Base-by-base conservation (phyloP, 2,797 vertebrate genomes). In the Poliocrania exsul region DNA sequence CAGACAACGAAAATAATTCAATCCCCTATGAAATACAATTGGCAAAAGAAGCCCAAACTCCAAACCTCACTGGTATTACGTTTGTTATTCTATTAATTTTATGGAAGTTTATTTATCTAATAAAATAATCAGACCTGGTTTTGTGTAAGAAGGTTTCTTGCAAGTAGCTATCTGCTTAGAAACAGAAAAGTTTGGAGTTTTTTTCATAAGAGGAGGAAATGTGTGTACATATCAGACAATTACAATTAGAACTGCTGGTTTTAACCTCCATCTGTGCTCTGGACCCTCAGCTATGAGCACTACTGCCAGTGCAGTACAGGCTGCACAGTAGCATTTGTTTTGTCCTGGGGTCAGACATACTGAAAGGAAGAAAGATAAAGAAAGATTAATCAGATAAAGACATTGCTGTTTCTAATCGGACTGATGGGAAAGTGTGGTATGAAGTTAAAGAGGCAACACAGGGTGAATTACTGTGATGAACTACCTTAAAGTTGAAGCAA, bases 401-500 rank as follows among this genome's bases (percentile, higher is more conserved):
- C 81, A 91, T 79, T 97, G 87, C 93, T 71, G 65, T 95, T 98
- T 98, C 97, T 98, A 98, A 98, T 98, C 79, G 95, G 64, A 97
- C 91, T 98, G 98, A 98, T 98, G 98, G 98, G 97, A 97, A 98
- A 98, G 90, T 62, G 85, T 87, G 61, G 95, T 96, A 95, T 67
- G 78, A 96, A 97, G 93, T 95, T 97, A 91, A 97, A 98, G 61
- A 98, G 96, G 96, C 86, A 96, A 93, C 79, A 92, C 35, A 53
- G 77, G 95, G 96, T 98, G 97, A 98, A 97, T 98, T 98, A 98
- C 95, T 97, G 97, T 90, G 97, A 98, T 98, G 98, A 97, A 98
- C 97, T 97, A 96, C 97, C 91, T 96, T 83, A 91, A 97, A 97
- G 97, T 86, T 84, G 85, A 95, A 98, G 98, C 97, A 98, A 98